Evolutionary conservation across 2,888 invertebrate species (phyloP).

Genomic region (Napeogenes inachia): DNA sequence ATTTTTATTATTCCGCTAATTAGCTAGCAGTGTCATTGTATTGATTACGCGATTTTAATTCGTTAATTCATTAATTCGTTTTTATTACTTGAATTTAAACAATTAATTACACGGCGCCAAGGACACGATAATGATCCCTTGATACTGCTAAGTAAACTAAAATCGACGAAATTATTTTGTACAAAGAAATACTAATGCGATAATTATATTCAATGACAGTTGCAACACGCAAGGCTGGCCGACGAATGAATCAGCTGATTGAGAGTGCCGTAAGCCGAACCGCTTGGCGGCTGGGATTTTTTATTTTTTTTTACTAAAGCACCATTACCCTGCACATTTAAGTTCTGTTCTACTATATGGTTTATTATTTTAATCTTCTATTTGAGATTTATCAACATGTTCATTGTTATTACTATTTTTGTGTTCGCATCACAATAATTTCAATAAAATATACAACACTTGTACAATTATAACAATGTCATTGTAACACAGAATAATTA

Average conservation of each 20-base stretch:
- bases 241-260: conserved; percentile 67
- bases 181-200: conserved; percentile 7
- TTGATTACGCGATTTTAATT: conserved; percentile 2
- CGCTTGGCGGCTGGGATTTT: conserved; percentile 42
- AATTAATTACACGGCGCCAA: not conserved
- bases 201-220: conserved; percentile 33
- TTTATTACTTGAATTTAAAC: conserved; percentile 3
- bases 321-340: too few relatives aligned
- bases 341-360: too few relatives aligned
- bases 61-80: not conserved
- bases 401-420: too few relatives aligned
- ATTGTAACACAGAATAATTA: too few relatives aligned
- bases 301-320: conserved; percentile 31
- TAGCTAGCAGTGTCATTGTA: conserved; percentile 3
- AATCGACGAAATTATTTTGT: not conserved
- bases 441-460: too few relatives aligned
- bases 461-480: too few relatives aligned
- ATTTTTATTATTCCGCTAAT: conserved; percentile 18
- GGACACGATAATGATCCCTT: not conserved
- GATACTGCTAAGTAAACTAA: too few relatives aligned
- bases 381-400: too few relatives aligned
- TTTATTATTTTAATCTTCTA: too few relatives aligned
- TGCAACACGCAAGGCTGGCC: conserved; percentile 53
- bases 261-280: conserved; percentile 49
- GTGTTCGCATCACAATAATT: too few relatives aligned